phyloP scores from a whole-genome alignment of 2,888 invertebrate genomes.

The Hypomecis punctinalis region DNA sequence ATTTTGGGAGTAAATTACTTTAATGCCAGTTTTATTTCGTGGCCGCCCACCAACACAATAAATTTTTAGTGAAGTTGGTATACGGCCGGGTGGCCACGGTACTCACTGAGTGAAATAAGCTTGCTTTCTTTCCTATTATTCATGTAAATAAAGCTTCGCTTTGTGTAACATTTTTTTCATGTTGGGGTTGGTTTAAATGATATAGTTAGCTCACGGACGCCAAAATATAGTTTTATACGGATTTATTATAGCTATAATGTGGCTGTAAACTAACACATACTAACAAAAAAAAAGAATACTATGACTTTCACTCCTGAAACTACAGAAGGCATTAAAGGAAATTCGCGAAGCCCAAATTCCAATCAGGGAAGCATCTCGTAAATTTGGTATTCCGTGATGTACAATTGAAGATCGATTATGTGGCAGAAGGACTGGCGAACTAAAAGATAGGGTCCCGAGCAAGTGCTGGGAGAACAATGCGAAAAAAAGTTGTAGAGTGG shows the following conservation, averaged over 20 bases:
- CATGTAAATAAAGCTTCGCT: constrained; percentile 27
- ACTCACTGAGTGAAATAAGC: constrained; percentile 31
- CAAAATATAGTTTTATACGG: constrained; percentile 27
- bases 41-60: constrained; percentile 31
- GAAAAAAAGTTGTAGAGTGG: constrained; percentile 42
- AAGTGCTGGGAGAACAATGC: constrained; percentile 27
- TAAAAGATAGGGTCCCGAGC: constrained; percentile 3
- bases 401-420: constrained; percentile 12
- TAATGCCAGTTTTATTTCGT: constrained; percentile 29
- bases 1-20: constrained; percentile 30
- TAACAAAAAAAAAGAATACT: not conserved
- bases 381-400: constrained; percentile 22
- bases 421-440: constrained; percentile 2
- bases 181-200: constrained; percentile 25
- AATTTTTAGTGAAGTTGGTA: constrained; percentile 25
- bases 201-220: constrained; percentile 28
- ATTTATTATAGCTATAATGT: constrained; percentile 20
- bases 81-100: constrained; percentile 33
- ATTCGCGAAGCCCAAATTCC: no score
- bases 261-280: constrained; percentile 23
- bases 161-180: constrained; percentile 25
- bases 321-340: constrained; percentile 22
- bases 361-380: constrained; percentile 17
- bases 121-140: constrained; percentile 23
- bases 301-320: constrained; percentile 8